A percentile compares a stretch with the other conserved stretches of the same genome.
These are phyloP conservation scores for Aphelocoma californica DNA, from an alignment of 2,797 vertebrate genomes.

Conservation along the genomic window DNA sequence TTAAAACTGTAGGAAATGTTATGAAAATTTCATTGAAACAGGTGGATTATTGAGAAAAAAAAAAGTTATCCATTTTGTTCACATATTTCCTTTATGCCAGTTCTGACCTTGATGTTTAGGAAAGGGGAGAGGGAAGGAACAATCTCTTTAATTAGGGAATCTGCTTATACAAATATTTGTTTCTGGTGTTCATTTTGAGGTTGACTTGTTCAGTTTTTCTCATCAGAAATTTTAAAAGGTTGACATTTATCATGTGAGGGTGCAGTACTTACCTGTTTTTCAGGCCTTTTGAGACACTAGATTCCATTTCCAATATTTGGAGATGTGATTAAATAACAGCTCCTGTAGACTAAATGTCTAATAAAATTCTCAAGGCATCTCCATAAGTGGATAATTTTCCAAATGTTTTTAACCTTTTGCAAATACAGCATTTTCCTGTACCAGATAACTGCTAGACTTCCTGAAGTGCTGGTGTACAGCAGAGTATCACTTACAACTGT, in stretches of 20 bases:
- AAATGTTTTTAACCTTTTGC: neutral
- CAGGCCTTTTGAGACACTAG: neutral
- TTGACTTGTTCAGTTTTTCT: neutral
- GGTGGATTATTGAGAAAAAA: neutral
- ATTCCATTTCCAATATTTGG: neutral
- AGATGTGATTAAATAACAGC: neutral
- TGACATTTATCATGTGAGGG: neutral
- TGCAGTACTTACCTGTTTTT: neutral
- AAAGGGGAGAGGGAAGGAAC: neutral
- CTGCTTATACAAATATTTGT: neutral
- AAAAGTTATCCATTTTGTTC: neutral
- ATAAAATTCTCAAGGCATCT: neutral
- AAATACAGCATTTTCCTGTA: neutral
- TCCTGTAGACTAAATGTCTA: neutral
- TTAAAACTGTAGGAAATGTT: neutral
- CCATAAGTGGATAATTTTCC: neutral
- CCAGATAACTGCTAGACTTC: neutral
- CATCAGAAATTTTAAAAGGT: neutral
- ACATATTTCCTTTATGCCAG: neutral
- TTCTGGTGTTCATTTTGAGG: neutral
- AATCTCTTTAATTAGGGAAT: neutral
- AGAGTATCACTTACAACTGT: neutral
- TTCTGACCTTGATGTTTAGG: neutral
- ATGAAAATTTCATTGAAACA: neutral
- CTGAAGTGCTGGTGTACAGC: neutral